Evolutionary conservation across 2,888 invertebrate species (phyloP), one percentile per base, ranked within the genome.

Genomic region (Ichneumoninae sp.): DNA sequence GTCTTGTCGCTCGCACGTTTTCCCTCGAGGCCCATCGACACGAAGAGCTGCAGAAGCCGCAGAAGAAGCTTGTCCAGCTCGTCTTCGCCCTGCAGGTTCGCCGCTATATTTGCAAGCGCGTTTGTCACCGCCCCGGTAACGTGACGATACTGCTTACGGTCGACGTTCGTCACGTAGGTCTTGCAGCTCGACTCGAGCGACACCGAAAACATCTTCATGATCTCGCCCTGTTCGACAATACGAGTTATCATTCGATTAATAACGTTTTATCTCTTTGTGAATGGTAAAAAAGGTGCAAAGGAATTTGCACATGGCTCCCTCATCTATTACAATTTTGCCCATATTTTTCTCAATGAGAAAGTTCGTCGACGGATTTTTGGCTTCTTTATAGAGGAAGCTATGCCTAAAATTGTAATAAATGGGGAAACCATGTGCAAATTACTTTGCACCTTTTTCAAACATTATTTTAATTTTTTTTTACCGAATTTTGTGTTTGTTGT

Each of bases 151-250:
- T 95, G 95, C 82, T 95, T 95, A 2, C 91, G 89, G 76, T 93
- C 92, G 50, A 93, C 92, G 44, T 95, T 95, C 30, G 95, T 95
- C 1, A 95, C 95, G 88, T 97, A 97, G 0, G 96, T 96, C 0
- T 97, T 95, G 86, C 97, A 97, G 85, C 98, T 97, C 7, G 98
- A 97, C 91, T 98, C 98, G 13, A 99, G 97, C 0, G 98, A 98
- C 90, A 99, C 98, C 93, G 98, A 97, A 94, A 99, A 99, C 98
- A 99, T 98, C 91, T 98, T 96, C 99, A 99, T 98, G 86, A 99
- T 98, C 93, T 98, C 98, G 89, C 98, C 98, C 84, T 84, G 69
- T 10, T 10, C 68, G 68, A 22, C 7, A 7, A 33, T 33, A 6
- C 6, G 6, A 33, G 33, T 7, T 1, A 52, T 19, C 52, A 7